A percentile compares a stretch with the other conserved stretches of the same genome.
Conservation (phyloP, 2,113 vertebrate species). For the Oryctolagus cuniculus region DNA sequence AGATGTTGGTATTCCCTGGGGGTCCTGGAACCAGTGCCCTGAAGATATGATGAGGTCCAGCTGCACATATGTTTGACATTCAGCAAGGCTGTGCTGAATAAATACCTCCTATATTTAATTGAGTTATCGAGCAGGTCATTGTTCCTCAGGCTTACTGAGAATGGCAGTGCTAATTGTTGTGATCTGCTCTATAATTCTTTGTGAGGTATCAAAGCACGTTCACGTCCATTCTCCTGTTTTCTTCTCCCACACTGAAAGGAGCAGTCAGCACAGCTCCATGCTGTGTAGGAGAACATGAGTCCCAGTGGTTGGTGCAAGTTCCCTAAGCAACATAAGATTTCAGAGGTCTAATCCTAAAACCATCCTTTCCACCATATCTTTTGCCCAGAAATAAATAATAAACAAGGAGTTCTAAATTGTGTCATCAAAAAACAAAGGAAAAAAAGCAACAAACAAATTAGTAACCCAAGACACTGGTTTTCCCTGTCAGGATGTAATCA, state of each 20-base stretch:
- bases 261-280: background rate
- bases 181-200: background rate
- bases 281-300: background rate
- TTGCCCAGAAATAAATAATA: slow-evolving; percentile 1
- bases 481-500: background rate
- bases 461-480: background rate
- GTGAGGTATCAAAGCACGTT: background rate
- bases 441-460: background rate
- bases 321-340: background rate
- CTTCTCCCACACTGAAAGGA: background rate
- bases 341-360: background rate
- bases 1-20: background rate
- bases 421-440: background rate
- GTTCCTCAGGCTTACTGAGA: too few relatives aligned
- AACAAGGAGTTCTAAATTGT: background rate
- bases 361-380: background rate
- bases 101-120: background rate
- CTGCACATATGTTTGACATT: background rate
- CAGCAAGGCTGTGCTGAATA: background rate
- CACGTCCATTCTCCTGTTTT: background rate
- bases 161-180: background rate
- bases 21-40: background rate
- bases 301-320: background rate
- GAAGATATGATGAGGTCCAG: too few relatives aligned
- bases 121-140: too few relatives aligned